Evolutionary conservation across 2,888 invertebrate species (phyloP), one percentile per base, ranked within the genome.

Genomic region (Conus canariensis): DNA sequence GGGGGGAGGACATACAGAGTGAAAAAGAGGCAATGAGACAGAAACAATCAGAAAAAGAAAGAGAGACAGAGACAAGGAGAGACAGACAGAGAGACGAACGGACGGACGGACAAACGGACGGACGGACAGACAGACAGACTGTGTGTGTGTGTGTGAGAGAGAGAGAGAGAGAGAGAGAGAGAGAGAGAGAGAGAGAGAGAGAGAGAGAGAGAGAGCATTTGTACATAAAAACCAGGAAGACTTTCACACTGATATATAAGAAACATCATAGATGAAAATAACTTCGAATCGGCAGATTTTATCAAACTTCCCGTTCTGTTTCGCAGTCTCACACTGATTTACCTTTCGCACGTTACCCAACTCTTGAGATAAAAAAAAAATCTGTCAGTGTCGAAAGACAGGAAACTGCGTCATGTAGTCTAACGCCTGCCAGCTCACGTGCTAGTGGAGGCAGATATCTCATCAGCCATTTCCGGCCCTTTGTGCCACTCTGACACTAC

Each of bases 111-210:
- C 30, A 56, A 14, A 83, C 45, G 45, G 45, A 45, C 45, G 45
- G 45, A 45, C 45, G 4, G 45, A 45, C 45, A 45, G 45, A 45
- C 45, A 45, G 45, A 45, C 45, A 4, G 45, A 45, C 45, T 45
- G 2, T 45, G 2, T 45, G 45, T 45, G 45, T 45, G 45, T 45
- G 45, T 45, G 45, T 45, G 7, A 80, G n/a, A 80, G 19, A 77
- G n/a, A 77, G n/a, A 77, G n/a, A 77, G n/a, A n/a, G 7, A 80
- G n/a, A 80, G 19, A 77, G n/a, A 77, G n/a, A 77, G n/a, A 77
- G n/a, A 77, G n/a, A 14, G 19, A 64, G 14, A 10, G 14, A 64
- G 64, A 67, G 7, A 22, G 45, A 45, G 45, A 45, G 45, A 45
- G 45, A 45, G 45, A 45, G 45, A 45, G 45, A 45, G 45, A 45